Evolutionary conservation across 2,888 invertebrate genomes (phyloP).

Genomic region (Trachelus troglodyta): DNA sequence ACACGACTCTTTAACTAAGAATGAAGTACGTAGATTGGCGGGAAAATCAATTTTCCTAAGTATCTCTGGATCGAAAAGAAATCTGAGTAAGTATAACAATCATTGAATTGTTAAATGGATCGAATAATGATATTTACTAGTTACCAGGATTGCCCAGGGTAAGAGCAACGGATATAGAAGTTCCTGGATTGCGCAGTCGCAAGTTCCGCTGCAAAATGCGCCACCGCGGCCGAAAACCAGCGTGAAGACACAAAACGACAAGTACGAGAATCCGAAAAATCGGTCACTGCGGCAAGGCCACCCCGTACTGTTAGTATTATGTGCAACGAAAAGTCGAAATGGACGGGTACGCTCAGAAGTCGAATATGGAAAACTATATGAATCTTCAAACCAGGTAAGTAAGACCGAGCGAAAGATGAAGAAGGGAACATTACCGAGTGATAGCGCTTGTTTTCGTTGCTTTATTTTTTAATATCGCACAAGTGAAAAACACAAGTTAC

Average conservation of each 20-base stretch:
- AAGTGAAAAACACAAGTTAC: too few relatives aligned
- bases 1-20: not conserved
- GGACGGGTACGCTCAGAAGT: conserved; percentile 14
- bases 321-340: conserved; percentile 22
- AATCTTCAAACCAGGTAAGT: conserved; percentile 22
- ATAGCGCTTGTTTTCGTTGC: too few relatives aligned
- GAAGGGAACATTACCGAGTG: too few relatives aligned
- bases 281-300: conserved; percentile 3
- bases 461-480: too few relatives aligned
- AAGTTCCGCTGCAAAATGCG: conserved; percentile 20
- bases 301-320: conserved; percentile 11
- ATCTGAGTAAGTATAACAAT: not conserved
- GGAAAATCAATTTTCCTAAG: not conserved
- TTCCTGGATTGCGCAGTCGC: conserved; percentile 24
- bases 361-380: conserved; percentile 17
- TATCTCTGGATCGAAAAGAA: not conserved
- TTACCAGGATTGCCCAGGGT: not conserved
- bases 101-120: not conserved
- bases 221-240: conserved; percentile 18
- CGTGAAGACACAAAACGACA: not conserved
- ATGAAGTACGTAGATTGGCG: not conserved
- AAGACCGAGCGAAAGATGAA: not conserved
- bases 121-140: not conserved
- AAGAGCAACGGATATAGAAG: not conserved
- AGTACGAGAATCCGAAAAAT: conserved; percentile 2